Base-by-base conservation (phyloP, 2,113 vertebrate species). In the Sialia sialis region DNA sequence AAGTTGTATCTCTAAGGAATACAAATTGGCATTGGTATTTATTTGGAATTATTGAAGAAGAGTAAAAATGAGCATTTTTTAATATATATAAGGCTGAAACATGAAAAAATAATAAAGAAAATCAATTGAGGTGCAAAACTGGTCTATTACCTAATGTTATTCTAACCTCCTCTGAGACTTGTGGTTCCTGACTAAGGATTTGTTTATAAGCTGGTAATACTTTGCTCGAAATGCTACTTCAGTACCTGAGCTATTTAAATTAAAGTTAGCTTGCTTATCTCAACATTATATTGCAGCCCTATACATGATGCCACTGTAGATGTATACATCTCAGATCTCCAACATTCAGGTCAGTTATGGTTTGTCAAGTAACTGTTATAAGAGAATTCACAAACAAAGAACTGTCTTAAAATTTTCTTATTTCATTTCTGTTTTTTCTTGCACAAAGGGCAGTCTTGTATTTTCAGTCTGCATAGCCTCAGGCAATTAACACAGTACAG, bases 341-440 rank as follows among this genome's bases (percentile, higher is more conserved):
- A 76, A 19, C 44, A 46, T 64, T 76, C 89, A 69, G 60, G 66
- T 87, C 84, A 73, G 49, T 69, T 87, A 89, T 9, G 15, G 49
- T 89, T 94, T 94, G 66, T 81, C 94, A 91, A 82, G 62, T 72
- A 94, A 84, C 16, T 32, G 6, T 75, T 87, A 12, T 38, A 81
- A 81, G 41, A 82, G 62, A 84, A 89, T 60, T 69, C 27, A 59
- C 36, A 84, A 69, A 44, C 78, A 92, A 94, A 68, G 70, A 85
- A 39, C 78, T 93, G 89, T 94, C 84, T 94, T 73, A 73, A 94
- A 94, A 90, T 92, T 89, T 64, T 78, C 63, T 82, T 78, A 41
- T 80, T 91, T 79, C 51, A 4, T 92, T 93, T 91, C 70, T 93
- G 46, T 62, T 80, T 95, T 91, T 62, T 54, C 46, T 76, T 85